phyloP scores from a whole-genome alignment of 2,797 vertebrate species.

The Notamacropus eugenii region DNA sequence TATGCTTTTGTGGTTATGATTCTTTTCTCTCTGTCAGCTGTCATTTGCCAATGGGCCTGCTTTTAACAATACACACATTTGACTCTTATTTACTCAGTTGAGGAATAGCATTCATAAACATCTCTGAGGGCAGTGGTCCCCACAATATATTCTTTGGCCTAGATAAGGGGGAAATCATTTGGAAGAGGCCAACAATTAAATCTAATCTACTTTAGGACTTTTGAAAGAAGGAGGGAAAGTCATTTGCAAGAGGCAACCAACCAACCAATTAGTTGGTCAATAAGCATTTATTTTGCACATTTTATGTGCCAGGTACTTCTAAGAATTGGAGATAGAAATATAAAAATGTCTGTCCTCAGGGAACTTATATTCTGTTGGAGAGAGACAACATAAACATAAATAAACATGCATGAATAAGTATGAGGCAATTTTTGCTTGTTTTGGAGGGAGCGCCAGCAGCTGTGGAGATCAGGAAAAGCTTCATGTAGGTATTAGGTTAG shows the following conservation, averaged over 20 bases:
- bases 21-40: background rate
- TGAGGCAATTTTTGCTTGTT: background rate
- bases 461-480: background rate
- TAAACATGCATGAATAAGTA: background rate
- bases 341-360: background rate
- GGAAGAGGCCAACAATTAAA: background rate
- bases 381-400: background rate
- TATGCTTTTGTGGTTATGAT: background rate
- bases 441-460: background rate
- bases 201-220: background rate
- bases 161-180: background rate
- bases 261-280: background rate
- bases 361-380: background rate
- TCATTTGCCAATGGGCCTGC: background rate
- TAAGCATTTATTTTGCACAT: background rate
- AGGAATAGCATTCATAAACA: background rate
- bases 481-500: background rate
- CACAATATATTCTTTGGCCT: background rate
- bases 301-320: background rate
- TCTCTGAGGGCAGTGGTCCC: background rate
- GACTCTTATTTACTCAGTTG: background rate
- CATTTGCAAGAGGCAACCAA: background rate
- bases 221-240: background rate
- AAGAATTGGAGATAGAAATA: background rate
- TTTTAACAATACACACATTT: background rate